Conservation (phyloP, 2,113 vertebrate species). For the Butastur rufipennis region DNA sequence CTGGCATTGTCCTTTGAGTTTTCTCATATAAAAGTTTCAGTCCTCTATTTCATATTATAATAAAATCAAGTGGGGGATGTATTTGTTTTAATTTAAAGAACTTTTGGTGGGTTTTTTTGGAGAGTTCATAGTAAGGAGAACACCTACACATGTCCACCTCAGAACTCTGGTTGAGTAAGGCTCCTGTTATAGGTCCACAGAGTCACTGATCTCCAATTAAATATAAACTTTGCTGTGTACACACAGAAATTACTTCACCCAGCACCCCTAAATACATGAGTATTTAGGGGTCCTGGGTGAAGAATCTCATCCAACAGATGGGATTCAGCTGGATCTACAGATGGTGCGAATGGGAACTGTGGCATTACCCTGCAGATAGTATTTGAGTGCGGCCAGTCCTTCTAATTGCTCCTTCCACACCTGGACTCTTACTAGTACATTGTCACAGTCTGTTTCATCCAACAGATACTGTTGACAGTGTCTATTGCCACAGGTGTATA, state of each 20-base stretch:
- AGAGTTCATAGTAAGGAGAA: neutral
- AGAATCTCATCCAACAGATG: neutral
- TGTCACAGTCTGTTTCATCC: neutral
- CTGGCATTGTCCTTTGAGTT: neutral
- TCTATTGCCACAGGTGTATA: neutral
- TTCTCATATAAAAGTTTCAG: neutral
- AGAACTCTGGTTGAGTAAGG: neutral
- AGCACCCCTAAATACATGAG: neutral
- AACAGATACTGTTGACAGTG: neutral
- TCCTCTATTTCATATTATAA: neutral
- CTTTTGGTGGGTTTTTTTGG: neutral
- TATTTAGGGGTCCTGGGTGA: neutral
- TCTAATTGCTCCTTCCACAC: neutral
- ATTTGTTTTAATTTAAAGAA: neutral
- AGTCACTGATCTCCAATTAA: neutral
- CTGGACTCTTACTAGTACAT: neutral
- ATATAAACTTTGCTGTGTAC: neutral
- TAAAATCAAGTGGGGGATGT: neutral
- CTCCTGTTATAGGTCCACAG: neutral
- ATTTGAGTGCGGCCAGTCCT: fast-evolving
- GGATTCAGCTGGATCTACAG: neutral
- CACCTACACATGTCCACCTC: neutral
- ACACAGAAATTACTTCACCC: neutral
- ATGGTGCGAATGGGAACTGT: neutral
- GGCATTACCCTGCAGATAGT: neutral